A percentile compares a stretch with the other conserved stretches of the same genome.
Conservation (phyloP, 2,797 vertebrate genomes). For the Acanthiza pusilla region DNA sequence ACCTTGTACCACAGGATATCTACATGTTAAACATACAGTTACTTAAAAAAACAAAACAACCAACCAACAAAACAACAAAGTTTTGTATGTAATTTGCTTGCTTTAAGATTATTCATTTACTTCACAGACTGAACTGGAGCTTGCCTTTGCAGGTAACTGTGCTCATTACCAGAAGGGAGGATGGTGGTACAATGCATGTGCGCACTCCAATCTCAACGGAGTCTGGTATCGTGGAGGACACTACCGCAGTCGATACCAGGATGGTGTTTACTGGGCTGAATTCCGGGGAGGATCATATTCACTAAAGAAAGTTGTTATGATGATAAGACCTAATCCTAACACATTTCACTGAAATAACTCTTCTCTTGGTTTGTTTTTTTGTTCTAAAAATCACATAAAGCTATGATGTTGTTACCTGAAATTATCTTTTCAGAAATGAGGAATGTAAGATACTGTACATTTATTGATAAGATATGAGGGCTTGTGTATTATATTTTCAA, state of each 20-base stretch:
- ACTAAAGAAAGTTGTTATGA: constrained; percentile 87
- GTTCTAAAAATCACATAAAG: background rate
- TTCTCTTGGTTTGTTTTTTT: background rate
- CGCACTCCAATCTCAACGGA: constrained; percentile 96
- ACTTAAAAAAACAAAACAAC: background rate
- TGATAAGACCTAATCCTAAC: constrained; percentile 98
- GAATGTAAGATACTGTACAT: constrained; percentile 64
- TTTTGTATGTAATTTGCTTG: background rate
- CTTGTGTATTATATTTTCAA: constrained; percentile 43
- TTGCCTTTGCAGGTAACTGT: constrained; percentile 85
- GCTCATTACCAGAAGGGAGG: constrained; percentile 99
- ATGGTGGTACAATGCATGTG: constrained; percentile 99
- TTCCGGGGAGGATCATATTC: constrained; percentile 97
- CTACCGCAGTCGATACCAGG: constrained; percentile 96
- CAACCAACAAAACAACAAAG: background rate
- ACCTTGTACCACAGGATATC: background rate
- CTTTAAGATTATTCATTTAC: background rate
- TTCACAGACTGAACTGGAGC: background rate
- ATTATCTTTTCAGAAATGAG: constrained; percentile 12
- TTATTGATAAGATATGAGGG: constrained; percentile 2
- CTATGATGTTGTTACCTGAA: background rate
- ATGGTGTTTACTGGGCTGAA: constrained; percentile 98
- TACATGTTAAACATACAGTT: background rate
- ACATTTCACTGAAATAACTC: constrained; percentile 86
- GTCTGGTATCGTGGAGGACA: constrained; percentile 98